phyloP scores from a whole-genome alignment of 2,113 vertebrate genomes.

The Mugil cephalus region DNA sequence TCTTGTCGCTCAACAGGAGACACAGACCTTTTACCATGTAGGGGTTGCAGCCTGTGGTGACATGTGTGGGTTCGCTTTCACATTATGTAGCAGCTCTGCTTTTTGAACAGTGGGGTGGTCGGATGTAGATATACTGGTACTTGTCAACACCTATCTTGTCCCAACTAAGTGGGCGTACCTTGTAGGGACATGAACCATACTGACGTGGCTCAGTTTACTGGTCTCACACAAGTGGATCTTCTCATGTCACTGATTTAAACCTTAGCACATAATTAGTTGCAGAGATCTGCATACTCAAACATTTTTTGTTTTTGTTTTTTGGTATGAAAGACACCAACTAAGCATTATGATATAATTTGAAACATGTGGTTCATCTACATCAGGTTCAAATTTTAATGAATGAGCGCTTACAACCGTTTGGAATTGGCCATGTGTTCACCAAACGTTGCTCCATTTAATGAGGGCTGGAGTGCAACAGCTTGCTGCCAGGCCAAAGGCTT shows the following conservation, averaged over 20 bases:
- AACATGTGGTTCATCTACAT: conserved; percentile 38
- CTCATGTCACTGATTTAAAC: conserved; percentile 47
- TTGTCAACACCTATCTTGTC: conserved; percentile 73
- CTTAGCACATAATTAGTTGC: conserved; percentile 28
- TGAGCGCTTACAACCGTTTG: conserved; percentile 44
- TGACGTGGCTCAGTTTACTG: conserved; percentile 33
- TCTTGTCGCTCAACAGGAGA: conserved; percentile 62
- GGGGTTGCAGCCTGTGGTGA: conserved; percentile 56
- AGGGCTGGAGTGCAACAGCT: conserved; percentile 34
- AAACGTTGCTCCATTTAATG: conserved; percentile 49
- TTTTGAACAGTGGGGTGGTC: conserved; percentile 68
- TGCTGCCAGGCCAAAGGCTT: conserved; percentile 48
- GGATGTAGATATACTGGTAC: conserved; percentile 52
- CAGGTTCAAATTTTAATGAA: conserved; percentile 32
- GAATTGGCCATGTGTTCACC: conserved; percentile 58
- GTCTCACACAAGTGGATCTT: conserved; percentile 15
- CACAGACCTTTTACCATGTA: conserved; percentile 46
- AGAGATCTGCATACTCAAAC: conserved; percentile 34
- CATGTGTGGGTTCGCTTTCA: conserved; percentile 43
- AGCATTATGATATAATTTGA: conserved; percentile 47
- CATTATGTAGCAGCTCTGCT: conserved; percentile 10
- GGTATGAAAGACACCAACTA: conserved; percentile 21
- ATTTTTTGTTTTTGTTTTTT: conserved; percentile 25
- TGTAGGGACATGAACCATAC: conserved; percentile 60
- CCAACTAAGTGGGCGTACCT: conserved; percentile 75